These are phyloP conservation scores for Numenius phaeopus DNA, from an alignment of 2,797 vertebrate genomes.

Conservation along the genomic window DNA sequence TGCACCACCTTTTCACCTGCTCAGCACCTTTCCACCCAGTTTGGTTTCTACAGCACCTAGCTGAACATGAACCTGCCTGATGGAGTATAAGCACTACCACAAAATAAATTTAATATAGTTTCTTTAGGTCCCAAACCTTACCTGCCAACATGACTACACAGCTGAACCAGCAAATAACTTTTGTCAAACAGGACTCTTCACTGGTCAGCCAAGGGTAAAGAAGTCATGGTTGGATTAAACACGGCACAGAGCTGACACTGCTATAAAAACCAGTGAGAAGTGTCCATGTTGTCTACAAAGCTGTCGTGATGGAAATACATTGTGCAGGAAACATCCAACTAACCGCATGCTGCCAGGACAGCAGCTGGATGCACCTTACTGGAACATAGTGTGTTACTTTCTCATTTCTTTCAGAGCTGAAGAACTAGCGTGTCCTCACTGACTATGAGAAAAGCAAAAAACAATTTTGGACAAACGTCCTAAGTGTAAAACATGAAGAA, in stretches of 20 bases:
- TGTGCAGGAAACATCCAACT: not conserved
- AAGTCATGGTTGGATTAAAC: not conserved
- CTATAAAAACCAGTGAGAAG: not conserved
- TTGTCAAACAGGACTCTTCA: not conserved
- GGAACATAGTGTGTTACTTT: fast-evolving
- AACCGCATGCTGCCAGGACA: not conserved
- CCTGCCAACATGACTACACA: not conserved
- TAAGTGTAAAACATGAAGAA: not conserved
- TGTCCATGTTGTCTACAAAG: not conserved
- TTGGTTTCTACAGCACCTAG: not conserved
- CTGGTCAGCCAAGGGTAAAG: not conserved
- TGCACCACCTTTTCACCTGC: not conserved
- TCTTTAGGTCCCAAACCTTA: not conserved
- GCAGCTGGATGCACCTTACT: not conserved
- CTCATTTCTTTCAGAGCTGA: not conserved
- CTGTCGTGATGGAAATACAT: not conserved
- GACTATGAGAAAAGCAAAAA: not conserved
- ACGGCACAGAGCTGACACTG: not conserved
- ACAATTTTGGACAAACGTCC: not conserved
- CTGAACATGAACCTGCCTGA: not conserved
- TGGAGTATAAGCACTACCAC: not conserved
- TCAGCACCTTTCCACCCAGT: not conserved
- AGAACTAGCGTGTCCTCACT: not conserved
- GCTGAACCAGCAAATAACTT: not conserved
- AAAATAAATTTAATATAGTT: not conserved